Conservation (phyloP, 2,888 invertebrate species). For the Thymelicus sylvestris region DNA sequence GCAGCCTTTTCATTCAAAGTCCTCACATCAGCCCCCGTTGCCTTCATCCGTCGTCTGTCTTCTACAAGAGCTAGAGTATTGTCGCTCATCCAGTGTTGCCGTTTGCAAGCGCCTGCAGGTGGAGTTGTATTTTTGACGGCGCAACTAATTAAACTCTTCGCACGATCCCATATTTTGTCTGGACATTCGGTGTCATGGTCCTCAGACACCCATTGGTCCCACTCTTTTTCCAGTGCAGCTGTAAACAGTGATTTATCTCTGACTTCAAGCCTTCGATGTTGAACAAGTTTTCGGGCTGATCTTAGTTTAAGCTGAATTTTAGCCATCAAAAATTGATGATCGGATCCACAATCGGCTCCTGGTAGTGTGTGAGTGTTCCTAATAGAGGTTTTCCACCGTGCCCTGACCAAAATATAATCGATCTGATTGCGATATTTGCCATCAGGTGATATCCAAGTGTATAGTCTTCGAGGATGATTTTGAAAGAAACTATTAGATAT, state of each 20-base stretch:
- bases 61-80: slow-evolving; percentile 5
- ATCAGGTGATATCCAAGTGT: not conserved
- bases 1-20: not conserved
- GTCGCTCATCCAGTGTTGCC: slow-evolving; percentile 6
- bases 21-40: slow-evolving; percentile 3
- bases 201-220: too few relatives aligned
- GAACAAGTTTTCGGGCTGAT: too few relatives aligned
- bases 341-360: slow-evolving; percentile 19
- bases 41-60: slow-evolving; percentile 1
- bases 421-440: slow-evolving; percentile 3
- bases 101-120: not conserved
- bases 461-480: not conserved
- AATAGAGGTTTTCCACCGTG: slow-evolving; percentile 35
- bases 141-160: too few relatives aligned
- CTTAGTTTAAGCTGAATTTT: too few relatives aligned
- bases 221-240: not conserved
- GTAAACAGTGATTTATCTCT: not conserved
- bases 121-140: too few relatives aligned
- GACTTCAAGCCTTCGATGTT: not conserved
- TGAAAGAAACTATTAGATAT: not conserved
- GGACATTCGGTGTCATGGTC: too few relatives aligned
- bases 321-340: not conserved
- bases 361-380: slow-evolving; percentile 18
- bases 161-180: too few relatives aligned
- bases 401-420: slow-evolving; percentile 19